phyloP scores from a whole-genome alignment of 2,797 vertebrate genomes.

The Glyptemys insculpta region DNA sequence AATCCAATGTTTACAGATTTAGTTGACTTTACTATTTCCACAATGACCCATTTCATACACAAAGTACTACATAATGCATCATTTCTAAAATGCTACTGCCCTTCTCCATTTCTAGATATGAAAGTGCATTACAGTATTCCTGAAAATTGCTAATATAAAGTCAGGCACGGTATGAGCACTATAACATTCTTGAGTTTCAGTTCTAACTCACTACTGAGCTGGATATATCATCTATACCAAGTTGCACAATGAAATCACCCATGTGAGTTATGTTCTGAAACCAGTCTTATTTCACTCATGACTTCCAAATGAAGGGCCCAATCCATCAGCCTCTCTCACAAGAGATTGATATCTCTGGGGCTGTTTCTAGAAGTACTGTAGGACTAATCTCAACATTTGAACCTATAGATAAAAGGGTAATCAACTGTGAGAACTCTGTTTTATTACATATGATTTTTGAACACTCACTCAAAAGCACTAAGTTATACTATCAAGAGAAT shows the following conservation, averaged over 20 bases:
- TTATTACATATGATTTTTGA: background rate
- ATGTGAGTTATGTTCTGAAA: background rate
- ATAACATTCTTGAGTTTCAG: background rate
- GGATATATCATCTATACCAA: background rate
- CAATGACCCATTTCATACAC: constrained; percentile 47
- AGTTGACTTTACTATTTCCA: constrained; percentile 24
- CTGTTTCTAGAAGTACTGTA: background rate
- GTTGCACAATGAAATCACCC: background rate
- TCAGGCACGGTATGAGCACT: background rate
- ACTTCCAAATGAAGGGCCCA: background rate
- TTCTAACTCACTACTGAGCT: background rate
- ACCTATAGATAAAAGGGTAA: background rate
- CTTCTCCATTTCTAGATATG: background rate
- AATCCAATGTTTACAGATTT: constrained; percentile 51
- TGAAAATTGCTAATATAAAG: background rate
- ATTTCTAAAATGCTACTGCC: background rate
- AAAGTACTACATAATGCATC: constrained; percentile 15
- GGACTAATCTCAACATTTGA: background rate
- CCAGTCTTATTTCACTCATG: background rate
- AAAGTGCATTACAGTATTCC: background rate
- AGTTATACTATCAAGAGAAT: background rate
- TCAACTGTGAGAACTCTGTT: background rate
- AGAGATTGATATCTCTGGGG: background rate
- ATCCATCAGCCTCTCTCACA: background rate
- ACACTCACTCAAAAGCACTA: background rate